Base-by-base conservation (phyloP, 2,888 invertebrate genomes). In the Bugulina stolonifera region DNA sequence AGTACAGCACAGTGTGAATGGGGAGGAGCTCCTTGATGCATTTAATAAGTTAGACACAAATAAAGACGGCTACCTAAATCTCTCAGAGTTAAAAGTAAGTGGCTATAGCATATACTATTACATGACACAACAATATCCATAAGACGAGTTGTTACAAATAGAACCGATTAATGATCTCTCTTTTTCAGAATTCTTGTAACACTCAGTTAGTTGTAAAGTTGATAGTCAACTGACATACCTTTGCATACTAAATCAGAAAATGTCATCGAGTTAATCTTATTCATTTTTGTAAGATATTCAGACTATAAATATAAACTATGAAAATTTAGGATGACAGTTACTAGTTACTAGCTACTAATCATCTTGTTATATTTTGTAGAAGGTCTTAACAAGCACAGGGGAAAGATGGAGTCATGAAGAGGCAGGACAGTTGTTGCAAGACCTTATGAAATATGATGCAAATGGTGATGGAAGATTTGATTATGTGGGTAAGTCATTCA, bases 381-480 rank as follows among this genome's bases (percentile, higher is more conserved):
- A 52, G 32, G 71, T 54, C 25, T 22, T 71, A 64, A 71, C 54
- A 14, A 32, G 71, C 29, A 64, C 71, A 5, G 71, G 71, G 22
- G 55, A 71, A 23, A 71, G 69, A 57, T 43, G 35, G 71, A 71
- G 25, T 14, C 52, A 54, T 5, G 70, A 70, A 18, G 70, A 70
- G 29, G 70, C 54, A 35, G 35, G 35, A 27, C 52, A 70, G 52
- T 52, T 70, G 2, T 23, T 54, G 52, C 29, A 70, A 25, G 54
- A 43, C 23, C 52, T 70, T 3, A 43, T 70, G 70, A 70, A 70
- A 29, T 70, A 54, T 29, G 70, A 70, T 43, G 43, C 10, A 43
- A 54, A 70, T 70, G 70, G 70, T 29, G 70, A 70, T 29, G 70
- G 70, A 23, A 70, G 43, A 23, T 70, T 70, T 29, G 54, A 70